These are phyloP conservation scores for Dysidea cf. avara DNA, from an alignment of 37 sponge, comb jelly and placozoan genomes.

Conservation along the genomic window DNA sequence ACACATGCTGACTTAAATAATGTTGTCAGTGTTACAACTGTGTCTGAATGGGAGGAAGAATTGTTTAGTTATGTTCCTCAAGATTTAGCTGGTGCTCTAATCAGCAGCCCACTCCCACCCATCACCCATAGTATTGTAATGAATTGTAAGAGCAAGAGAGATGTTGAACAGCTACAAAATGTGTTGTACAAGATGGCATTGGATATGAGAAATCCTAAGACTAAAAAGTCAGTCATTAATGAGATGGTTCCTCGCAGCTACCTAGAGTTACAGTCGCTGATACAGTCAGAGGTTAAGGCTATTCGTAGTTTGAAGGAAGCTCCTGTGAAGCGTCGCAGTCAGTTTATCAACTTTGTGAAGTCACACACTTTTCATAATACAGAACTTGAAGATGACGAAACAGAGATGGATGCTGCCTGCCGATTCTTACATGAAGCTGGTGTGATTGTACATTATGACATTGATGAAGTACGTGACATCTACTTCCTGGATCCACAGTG, in stretches of 20 bases:
- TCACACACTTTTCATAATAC: constrained; percentile 41
- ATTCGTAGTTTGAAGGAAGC: constrained; percentile 24
- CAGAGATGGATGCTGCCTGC: constrained; percentile 60
- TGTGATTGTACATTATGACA: constrained; percentile 41
- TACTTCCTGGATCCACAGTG: constrained; percentile 73
- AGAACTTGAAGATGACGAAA: constrained; percentile 45
- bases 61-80: constrained; percentile 10
- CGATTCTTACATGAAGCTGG: constrained; percentile 75
- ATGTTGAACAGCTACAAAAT: constrained; percentile 42
- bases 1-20: constrained; percentile 55
- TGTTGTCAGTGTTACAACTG: constrained; percentile 13
- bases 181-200: constrained; percentile 33
- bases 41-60: constrained; percentile 50
- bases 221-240: constrained; percentile 9
- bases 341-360: constrained; percentile 54
- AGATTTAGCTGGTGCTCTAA: too few species aligned
- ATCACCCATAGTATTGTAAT: constrained; percentile 39
- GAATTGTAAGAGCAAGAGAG: constrained; percentile 35
- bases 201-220: constrained; percentile 12
- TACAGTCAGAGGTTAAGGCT: constrained; percentile 66
- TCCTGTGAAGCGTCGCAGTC: constrained; percentile 40
- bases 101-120: constrained; percentile 26
- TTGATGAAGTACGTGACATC: constrained; percentile 20
- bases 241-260: constrained; percentile 56
- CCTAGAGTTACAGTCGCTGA: constrained; percentile 59